Evolutionary conservation across 2,113 vertebrate species (phyloP), one percentile per base, ranked within the genome.

Genomic region (Melospiza melodia): DNA sequence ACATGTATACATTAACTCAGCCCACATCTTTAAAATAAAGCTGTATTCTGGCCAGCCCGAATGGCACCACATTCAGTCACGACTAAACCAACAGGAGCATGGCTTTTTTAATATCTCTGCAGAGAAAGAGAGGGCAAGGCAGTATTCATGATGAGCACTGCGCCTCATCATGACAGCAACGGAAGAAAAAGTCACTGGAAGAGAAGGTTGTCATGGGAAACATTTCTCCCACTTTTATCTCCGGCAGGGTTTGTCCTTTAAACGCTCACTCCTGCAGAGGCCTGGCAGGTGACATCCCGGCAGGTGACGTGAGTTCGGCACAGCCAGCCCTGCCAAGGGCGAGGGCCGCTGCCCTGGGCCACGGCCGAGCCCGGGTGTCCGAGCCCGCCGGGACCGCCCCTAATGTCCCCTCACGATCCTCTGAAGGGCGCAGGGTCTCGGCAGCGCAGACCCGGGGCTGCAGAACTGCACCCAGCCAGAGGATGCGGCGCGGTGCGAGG

Each of bases 251-350:
- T 85, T 72, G 63, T 62, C 87, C 91, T 78, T 74, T 44, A 49
- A 4, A 7, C 13, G 1, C 46, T 27, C 44, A 4, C 8, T 65
- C 78, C 79, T 35, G 91, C 93, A 61, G 75, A 59, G 76, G 77
- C 76, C 82, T 4, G 77, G 76, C 93, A 87, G 95, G 93, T 89
- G 87, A 71, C 73, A 71, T 6, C 41, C 46, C 15, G 58, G 48
- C 75, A 75, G 87, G 86, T 49, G 81, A 81, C 79, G 62, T 5
- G 17, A 5, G 71, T 76, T 10, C 15, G 49, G 63, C 15, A 18
- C 46, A 4, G 63, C 44, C 39, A 69, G 62, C 79, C n/a, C 48
- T 43, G 63, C 79, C 72, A 71, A 77, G 49, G 65, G 72, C 80
- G 49, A 77, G 72, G 79, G 65, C 17, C 57, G 31, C 63, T 71